Conservation (phyloP, 2,888 invertebrate species). For the Mantis religiosa region DNA sequence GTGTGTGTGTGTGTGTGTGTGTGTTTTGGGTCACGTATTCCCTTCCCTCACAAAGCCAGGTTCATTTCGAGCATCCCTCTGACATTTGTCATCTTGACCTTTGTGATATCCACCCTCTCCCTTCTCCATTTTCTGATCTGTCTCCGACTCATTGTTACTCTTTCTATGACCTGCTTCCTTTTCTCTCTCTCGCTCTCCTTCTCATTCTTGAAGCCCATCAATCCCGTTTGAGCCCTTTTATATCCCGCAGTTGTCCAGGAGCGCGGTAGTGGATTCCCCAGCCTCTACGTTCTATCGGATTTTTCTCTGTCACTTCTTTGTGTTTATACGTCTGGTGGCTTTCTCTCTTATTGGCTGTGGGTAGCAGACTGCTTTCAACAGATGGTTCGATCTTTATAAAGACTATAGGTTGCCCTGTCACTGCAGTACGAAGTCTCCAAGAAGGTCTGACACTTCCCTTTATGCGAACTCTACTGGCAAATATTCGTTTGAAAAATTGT, state of each 20-base stretch:
- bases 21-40: not conserved
- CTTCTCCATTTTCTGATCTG: not conserved
- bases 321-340: not conserved
- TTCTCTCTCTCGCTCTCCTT: not conserved
- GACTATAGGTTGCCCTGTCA: not conserved
- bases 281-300: not conserved
- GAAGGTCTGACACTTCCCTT: too few species aligned
- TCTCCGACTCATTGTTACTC: not conserved
- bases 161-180: not conserved
- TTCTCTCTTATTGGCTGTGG: not conserved
- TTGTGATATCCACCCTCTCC: not conserved
- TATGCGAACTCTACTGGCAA: too few species aligned
- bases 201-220: slow-evolving; percentile 11
- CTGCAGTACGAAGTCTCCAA: too few species aligned
- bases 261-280: not conserved
- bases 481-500: too few species aligned
- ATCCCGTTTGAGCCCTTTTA: slow-evolving; percentile 15
- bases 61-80: not conserved
- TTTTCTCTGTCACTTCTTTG: slow-evolving; percentile 14
- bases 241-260: not conserved
- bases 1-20: too few species aligned
- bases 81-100: slow-evolving; percentile 8
- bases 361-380: not conserved
- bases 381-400: not conserved
- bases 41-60: not conserved